Percentiles rank a stretch among this genome's conserved stretches.
These are phyloP conservation scores for Oreortyx pictus DNA, from an alignment of 2,797 vertebrate genomes.

Conservation along the genomic window DNA sequence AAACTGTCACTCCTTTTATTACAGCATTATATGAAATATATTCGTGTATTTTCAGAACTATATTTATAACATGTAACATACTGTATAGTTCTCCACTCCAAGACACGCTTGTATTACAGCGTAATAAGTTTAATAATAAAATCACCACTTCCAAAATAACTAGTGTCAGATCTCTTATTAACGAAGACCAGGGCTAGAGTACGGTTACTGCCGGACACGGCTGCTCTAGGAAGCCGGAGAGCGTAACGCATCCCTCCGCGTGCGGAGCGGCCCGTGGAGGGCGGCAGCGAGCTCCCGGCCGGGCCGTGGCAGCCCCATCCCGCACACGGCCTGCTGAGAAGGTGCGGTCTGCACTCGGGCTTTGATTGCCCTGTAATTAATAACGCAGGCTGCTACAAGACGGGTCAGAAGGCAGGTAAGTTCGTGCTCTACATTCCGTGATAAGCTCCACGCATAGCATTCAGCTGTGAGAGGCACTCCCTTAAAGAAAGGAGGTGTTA, in stretches of 20 bases:
- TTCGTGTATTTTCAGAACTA: slow-evolving; percentile 42
- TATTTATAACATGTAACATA: slow-evolving; percentile 71
- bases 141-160: not conserved
- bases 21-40: slow-evolving; percentile 42
- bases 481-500: not conserved
- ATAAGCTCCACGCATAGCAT: not conserved
- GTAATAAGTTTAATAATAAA: slow-evolving; percentile 46
- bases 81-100: slow-evolving; percentile 32
- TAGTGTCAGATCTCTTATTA: not conserved
- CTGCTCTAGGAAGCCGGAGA: not conserved
- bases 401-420: not conserved
- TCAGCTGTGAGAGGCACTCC: not conserved
- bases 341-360: not conserved
- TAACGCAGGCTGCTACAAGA: not conserved
- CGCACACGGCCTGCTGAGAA: not conserved
- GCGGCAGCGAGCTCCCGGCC: not conserved
- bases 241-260: not conserved
- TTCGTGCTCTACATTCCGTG: not conserved
- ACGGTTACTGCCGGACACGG: not conserved
- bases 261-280: not conserved
- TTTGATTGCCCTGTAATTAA: not conserved
- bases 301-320: no score
- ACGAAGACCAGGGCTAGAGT: not conserved
- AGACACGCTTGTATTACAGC: slow-evolving; percentile 2
- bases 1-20: slow-evolving; percentile 27